Conservation (phyloP, 2,797 vertebrate genomes). For the Rhinatrema bivittatum region DNA sequence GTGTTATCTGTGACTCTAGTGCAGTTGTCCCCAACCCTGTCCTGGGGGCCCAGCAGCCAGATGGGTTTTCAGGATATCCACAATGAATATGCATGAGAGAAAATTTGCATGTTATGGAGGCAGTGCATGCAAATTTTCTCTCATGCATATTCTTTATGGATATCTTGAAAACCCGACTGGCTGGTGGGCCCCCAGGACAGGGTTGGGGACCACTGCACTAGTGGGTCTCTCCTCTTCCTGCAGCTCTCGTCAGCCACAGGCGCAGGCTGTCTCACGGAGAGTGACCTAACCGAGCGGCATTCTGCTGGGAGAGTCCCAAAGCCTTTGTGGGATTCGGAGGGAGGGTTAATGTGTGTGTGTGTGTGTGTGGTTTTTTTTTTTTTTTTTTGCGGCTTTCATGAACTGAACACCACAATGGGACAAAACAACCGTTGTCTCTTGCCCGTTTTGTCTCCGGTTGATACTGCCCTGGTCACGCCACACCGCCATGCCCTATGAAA, state of each 20-base stretch:
- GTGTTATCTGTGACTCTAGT: conserved; percentile 1
- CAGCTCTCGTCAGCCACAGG: conserved; percentile 34
- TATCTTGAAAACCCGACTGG: too few relatives aligned
- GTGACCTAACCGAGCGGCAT: conserved; percentile 44
- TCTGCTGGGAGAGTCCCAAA: conserved; percentile 42
- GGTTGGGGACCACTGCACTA: too few relatives aligned
- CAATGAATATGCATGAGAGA: too few relatives aligned
- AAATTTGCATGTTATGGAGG: too few relatives aligned
- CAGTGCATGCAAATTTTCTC: too few relatives aligned
- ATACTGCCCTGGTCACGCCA: conserved; percentile 21
- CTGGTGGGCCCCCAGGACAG: too few relatives aligned
- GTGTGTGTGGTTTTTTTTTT: too few relatives aligned
- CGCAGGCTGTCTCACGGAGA: conserved; percentile 23
- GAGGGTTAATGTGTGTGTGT: too few relatives aligned
- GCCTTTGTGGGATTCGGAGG: conserved; percentile 40
- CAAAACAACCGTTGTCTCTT: conserved; percentile 43
- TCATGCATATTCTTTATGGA: too few relatives aligned
- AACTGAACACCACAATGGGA: conserved; percentile 46
- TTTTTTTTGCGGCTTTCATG: conserved; percentile 42
- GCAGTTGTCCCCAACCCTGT: too few relatives aligned
- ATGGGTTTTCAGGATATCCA: too few relatives aligned
- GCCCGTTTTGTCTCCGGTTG: conserved; percentile 30
- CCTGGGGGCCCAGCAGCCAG: too few relatives aligned
- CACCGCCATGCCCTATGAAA: conserved; percentile 4
- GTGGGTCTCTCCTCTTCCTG: conserved; percentile 15